A percentile compares a stretch with the other conserved stretches of the same genome.
phyloP scores from a whole-genome alignment of 2,888 invertebrate species.

The Sclerodermus sp. region DNA sequence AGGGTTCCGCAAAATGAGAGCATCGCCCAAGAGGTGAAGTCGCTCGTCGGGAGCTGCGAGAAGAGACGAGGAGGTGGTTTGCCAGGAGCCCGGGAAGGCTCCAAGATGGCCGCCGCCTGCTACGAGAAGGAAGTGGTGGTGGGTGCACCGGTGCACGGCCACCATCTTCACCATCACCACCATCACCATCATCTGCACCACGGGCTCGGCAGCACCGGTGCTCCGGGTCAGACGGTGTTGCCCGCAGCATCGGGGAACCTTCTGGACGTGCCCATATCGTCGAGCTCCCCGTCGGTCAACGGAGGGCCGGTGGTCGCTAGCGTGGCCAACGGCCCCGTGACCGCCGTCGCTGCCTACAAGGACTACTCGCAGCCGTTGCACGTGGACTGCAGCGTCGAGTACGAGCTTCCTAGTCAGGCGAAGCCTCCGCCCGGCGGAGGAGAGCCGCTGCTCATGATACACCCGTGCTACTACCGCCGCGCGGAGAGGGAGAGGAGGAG shows the following conservation, averaged over 20 bases:
- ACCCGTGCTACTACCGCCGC: conserved; percentile 85
- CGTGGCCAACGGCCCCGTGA: conserved; percentile 57
- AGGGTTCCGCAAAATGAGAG: conserved; percentile 51
- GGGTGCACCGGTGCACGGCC: conserved; percentile 45
- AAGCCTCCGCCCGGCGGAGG: conserved; percentile 81
- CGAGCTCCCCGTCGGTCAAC: conserved; percentile 23
- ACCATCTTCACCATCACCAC: conserved; percentile 55
- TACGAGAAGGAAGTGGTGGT: conserved; percentile 50
- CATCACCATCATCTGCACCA: conserved; percentile 39
- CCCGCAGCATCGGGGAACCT: conserved; percentile 21
- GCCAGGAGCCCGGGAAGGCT: conserved; percentile 24
- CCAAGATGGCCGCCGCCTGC: conserved; percentile 52
- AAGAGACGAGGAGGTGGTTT: conserved; percentile 31
- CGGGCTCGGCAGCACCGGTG: conserved; percentile 20
- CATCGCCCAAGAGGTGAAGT: conserved; percentile 50
- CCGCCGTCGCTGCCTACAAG: conserved; percentile 61
- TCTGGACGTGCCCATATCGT: conserved; percentile 42
- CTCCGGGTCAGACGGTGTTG: conserved; percentile 28
- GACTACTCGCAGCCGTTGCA: conserved; percentile 85
- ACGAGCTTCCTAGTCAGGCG: conserved; percentile 86
- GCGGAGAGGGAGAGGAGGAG: conserved; percentile 82
- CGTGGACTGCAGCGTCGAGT: conserved; percentile 90
- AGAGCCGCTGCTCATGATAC: conserved; percentile 86
- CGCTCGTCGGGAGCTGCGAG: conserved; percentile 31
- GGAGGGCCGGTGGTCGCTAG: too few relatives aligned